Conservation (phyloP, 2,113 vertebrate species). For the Anarhynchus alexandrinus region DNA sequence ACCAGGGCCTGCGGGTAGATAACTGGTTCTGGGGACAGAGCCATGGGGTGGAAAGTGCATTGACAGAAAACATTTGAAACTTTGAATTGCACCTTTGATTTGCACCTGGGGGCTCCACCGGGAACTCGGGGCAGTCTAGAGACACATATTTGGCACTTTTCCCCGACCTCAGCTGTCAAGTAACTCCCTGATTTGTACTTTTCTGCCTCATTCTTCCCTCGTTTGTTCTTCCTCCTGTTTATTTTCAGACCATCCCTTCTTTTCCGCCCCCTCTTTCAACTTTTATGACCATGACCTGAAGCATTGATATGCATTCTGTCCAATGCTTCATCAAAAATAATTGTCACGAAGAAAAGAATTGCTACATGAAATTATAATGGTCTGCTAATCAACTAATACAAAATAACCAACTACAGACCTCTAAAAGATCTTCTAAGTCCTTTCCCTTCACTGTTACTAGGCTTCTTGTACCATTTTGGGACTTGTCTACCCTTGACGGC, state of each 20-base stretch:
- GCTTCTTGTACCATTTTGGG: neutral
- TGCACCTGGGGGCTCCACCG: neutral
- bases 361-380: neutral
- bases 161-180: neutral
- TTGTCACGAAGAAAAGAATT: neutral
- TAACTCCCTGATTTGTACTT: neutral
- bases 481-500: neutral
- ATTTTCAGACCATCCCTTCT: neutral
- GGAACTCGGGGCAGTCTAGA: neutral
- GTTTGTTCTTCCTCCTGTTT: neutral
- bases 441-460: neutral
- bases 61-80: neutral
- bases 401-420: neutral
- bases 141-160: neutral
- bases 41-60: neutral
- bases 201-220: neutral
- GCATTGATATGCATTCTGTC: fast-evolving
- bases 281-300: neutral
- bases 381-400: neutral
- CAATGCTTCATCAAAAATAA: neutral
- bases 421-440: neutral
- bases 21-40: neutral
- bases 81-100: neutral
- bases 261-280: neutral
- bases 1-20: neutral